These are phyloP conservation scores for Neoarius graeffei DNA, from an alignment of 2,113 vertebrate species.

Conservation along the genomic window DNA sequence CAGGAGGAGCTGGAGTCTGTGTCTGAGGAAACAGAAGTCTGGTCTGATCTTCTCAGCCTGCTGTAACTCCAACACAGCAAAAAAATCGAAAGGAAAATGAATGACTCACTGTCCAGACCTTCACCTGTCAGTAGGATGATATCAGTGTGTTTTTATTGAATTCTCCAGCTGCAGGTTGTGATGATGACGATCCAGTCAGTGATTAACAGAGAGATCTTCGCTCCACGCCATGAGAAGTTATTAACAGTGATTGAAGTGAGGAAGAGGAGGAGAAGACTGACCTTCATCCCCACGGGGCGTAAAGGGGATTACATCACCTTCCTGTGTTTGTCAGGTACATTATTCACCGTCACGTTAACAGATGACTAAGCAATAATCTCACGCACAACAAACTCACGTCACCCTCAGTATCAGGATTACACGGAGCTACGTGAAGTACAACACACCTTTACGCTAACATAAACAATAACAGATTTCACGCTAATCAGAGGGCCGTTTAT, in stretches of 20 bases:
- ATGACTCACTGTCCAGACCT: neutral
- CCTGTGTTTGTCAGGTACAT: slow-evolving; percentile 91
- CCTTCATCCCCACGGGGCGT: slow-evolving; percentile 82
- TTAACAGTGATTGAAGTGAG: slow-evolving; percentile 89
- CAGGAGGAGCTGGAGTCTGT: neutral
- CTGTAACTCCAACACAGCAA: neutral
- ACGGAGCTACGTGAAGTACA: neutral
- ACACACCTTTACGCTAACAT: neutral
- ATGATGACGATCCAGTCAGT: slow-evolving; percentile 88
- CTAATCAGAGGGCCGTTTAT: neutral
- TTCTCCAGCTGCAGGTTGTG: slow-evolving; percentile 21
- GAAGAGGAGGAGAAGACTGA: slow-evolving; percentile 88
- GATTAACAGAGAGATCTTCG: slow-evolving; percentile 92
- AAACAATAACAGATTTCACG: neutral
- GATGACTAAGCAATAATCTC: neutral
- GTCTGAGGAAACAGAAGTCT: neutral
- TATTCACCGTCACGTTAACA: neutral
- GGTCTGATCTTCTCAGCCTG: neutral
- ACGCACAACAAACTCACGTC: neutral
- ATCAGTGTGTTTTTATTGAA: neutral
- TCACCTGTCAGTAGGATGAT: neutral
- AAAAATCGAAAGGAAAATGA: neutral
- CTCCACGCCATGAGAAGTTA: slow-evolving; percentile 86
- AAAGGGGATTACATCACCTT: slow-evolving; percentile 88
- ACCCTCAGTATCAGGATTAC: neutral